phyloP scores from a whole-genome alignment of 1,140 invertebrate species.

The Drosophila teissieri region DNA sequence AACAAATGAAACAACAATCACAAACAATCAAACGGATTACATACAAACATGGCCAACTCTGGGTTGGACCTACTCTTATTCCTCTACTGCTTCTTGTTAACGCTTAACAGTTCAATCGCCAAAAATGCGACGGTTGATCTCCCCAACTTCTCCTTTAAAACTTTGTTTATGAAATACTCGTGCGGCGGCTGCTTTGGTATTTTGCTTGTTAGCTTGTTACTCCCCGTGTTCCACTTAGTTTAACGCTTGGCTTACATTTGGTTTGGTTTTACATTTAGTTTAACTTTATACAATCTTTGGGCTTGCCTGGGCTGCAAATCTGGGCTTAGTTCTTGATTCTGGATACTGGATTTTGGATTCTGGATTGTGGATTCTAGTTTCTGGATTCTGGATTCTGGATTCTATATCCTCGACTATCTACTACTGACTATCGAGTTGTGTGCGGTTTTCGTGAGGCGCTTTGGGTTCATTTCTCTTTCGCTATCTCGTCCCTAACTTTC shows the following conservation, averaged over 20 bases:
- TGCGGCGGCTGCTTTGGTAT: conserved; percentile 27
- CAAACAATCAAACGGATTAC: conserved; percentile 54
- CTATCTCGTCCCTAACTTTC: conserved; percentile 50
- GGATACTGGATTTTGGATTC: conserved; percentile 4
- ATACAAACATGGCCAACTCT: conserved; percentile 33
- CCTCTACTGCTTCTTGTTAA: conserved; percentile 40
- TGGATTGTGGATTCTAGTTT: neutral
- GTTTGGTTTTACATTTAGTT: conserved; percentile 40
- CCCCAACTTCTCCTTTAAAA: conserved; percentile 28
- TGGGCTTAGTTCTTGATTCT: conserved; percentile 17
- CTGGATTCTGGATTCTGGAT: neutral
- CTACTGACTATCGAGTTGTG: conserved; percentile 2
- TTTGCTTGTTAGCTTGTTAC: conserved; percentile 16
- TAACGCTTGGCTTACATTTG: conserved; percentile 6
- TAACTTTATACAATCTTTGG: conserved; percentile 60
- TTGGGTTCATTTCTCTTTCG: conserved; percentile 33
- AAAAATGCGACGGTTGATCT: conserved; percentile 60
- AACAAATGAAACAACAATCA: conserved; percentile 52
- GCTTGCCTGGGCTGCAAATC: conserved; percentile 12
- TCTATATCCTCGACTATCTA: neutral
- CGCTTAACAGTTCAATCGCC: conserved; percentile 65
- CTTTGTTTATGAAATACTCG: conserved; percentile 45
- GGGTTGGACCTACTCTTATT: conserved; percentile 4
- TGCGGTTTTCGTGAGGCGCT: conserved; percentile 59
- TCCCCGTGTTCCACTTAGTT: conserved; percentile 3